These are phyloP conservation scores for Malacosoma neustria DNA, from an alignment of 2,888 invertebrate genomes.

Conservation along the genomic window DNA sequence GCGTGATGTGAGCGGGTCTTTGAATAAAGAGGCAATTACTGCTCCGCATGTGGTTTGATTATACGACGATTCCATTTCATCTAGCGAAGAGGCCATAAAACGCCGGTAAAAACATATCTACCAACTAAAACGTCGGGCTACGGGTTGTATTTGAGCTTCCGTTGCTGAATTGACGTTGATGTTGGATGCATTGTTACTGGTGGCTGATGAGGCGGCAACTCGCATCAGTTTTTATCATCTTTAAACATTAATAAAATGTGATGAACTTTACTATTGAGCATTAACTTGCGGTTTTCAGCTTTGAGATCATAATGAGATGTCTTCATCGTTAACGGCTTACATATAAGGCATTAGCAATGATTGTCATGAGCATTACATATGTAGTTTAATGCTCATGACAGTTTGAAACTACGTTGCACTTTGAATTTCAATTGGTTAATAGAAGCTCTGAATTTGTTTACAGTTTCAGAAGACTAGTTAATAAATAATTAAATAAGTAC, in stretches of 20 bases:
- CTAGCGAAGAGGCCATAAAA: conserved; percentile 58
- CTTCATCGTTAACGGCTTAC: not conserved
- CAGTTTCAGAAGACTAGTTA: not conserved
- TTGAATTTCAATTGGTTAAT: not conserved
- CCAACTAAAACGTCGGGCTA: conserved; percentile 51
- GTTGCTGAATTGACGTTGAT: conserved; percentile 66
- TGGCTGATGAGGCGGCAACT: conserved; percentile 17
- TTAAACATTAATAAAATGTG: not conserved
- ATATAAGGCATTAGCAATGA: too few species aligned
- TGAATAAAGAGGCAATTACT: conserved; percentile 73
- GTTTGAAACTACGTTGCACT: not conserved
- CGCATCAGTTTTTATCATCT: not conserved
- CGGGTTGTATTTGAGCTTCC: conserved; percentile 64
- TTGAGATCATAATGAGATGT: not conserved
- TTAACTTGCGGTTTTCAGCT: not conserved
- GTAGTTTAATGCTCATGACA: not conserved
- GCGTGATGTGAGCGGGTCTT: conserved; percentile 71
- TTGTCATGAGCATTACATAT: too few species aligned
- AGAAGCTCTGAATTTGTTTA: not conserved
- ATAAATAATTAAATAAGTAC: too few species aligned
- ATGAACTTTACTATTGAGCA: not conserved
- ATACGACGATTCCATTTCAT: conserved; percentile 60
- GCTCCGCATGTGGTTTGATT: conserved; percentile 74
- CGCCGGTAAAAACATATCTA: conserved; percentile 59
- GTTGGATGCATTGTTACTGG: conserved; percentile 55